Base-by-base conservation (phyloP, 1,140 invertebrate species). In the Leptinotarsa texana region DNA sequence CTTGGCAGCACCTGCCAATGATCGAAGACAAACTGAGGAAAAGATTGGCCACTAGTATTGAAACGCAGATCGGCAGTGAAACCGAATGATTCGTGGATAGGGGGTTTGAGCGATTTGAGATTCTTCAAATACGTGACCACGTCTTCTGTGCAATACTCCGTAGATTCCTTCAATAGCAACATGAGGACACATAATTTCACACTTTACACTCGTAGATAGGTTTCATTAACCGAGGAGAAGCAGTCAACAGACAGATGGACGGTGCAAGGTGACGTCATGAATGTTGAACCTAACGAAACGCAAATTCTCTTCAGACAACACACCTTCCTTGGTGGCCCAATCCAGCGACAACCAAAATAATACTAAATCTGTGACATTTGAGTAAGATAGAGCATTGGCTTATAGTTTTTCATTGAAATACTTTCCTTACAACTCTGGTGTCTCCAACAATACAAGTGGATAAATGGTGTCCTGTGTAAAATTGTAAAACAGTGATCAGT, bases 291-390 rank as follows among this genome's bases (percentile, higher is more conserved):
- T 91, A 3, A 98, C 94, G 80, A 93, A 95, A 80, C 98, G 91
- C 92, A 99, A 92, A 86, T 99, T 98, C 88, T 99, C 98, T 87
- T 99, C 98, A 82, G 96, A 98, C 77, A 99, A 90, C 27, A 99
- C 97, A 88, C 98, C 97, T 90, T 99, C 98, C 89, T 99, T 99
- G 68, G 97, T 93, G 33, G 98, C 98, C 98, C 98, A 99, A 99
- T 79, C 98, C 98, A 87, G 97, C 98, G 73, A 99, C 96, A 80
- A 99, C 2, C 33, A 33, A 33, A 33, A 33, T 33, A 33, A 33
- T 33, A 8, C 33, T 33, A 33, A 8, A 33, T 33, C 33, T 33
- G 33, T 33, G 33, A 8, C 33, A 33, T 33, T 33, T 33, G 33
- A 8, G 33, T 33, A 33, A 11, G 33, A 33, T 33, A 33, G 6